These are phyloP conservation scores for Drosophila tsacasi DNA, from an alignment of 1,140 invertebrate species.

Conservation along the genomic window DNA sequence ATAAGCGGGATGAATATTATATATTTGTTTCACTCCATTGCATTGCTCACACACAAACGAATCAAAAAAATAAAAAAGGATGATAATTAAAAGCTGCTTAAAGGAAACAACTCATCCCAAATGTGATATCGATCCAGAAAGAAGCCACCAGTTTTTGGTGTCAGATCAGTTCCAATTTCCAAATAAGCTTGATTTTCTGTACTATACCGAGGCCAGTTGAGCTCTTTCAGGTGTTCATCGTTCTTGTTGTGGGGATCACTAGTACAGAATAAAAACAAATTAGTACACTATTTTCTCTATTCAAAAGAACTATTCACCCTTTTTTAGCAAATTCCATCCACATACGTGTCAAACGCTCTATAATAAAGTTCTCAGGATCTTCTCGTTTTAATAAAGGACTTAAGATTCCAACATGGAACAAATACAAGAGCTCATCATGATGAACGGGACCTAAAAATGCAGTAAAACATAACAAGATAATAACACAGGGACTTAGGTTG, in stretches of 20 bases:
- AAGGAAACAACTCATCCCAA: slow-evolving; percentile 87
- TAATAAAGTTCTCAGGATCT: slow-evolving; percentile 85
- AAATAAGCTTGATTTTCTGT: slow-evolving; percentile 85
- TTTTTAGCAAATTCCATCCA: slow-evolving; percentile 86
- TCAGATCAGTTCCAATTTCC: slow-evolving; percentile 85
- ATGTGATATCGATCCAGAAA: slow-evolving; percentile 86
- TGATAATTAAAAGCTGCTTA: slow-evolving; percentile 10
- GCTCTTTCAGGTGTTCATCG: slow-evolving; percentile 65
- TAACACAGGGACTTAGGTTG: no score
- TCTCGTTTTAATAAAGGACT: slow-evolving; percentile 83
- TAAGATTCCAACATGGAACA: slow-evolving; percentile 86
- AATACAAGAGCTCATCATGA: slow-evolving; percentile 88
- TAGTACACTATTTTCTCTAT: neutral
- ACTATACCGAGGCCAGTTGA: slow-evolving; percentile 86
- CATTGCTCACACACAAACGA: neutral
- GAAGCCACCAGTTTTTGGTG: slow-evolving; percentile 85
- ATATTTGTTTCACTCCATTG: neutral
- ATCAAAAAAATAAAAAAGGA: neutral
- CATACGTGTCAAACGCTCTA: slow-evolving; percentile 86
- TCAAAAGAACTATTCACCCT: slow-evolving; percentile 73
- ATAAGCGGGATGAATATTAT: neutral
- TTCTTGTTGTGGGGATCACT: slow-evolving; percentile 67
- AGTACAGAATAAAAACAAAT: neutral
- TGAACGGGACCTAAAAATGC: slow-evolving; percentile 86
- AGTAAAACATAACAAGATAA: neutral